phyloP scores from a whole-genome alignment of 2,888 invertebrate genomes.

The Rapana venosa region DNA sequence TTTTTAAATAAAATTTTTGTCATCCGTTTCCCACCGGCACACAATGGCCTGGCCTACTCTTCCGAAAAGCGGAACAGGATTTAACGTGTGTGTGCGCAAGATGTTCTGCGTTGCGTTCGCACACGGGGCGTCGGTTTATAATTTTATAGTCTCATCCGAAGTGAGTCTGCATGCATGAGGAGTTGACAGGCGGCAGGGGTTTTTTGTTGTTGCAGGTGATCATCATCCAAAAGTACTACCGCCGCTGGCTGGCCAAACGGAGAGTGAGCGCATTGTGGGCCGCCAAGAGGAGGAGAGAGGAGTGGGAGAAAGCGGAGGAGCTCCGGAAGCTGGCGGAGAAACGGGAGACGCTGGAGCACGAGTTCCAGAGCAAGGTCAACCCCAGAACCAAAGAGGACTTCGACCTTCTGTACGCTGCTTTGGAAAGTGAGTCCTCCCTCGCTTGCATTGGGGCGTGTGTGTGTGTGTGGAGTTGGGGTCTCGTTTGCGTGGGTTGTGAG shows the following conservation, averaged over 20 bases:
- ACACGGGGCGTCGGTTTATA: too few relatives aligned
- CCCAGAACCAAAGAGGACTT: conserved; percentile 78
- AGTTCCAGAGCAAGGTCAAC: conserved; percentile 77
- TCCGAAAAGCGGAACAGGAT: too few relatives aligned
- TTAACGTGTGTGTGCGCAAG: too few relatives aligned
- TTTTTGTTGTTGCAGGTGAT: too few relatives aligned
- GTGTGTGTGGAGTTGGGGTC: neutral
- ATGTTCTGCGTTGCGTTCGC: too few relatives aligned
- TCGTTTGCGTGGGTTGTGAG: neutral
- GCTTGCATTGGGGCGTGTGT: neutral
- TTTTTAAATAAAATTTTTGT: too few relatives aligned
- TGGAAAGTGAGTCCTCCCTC: conserved; percentile 73
- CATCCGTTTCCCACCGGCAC: too few relatives aligned
- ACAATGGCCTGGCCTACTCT: too few relatives aligned
- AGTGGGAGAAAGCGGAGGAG: conserved; percentile 70
- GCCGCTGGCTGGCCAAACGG: conserved; percentile 77
- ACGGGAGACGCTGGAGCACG: conserved; percentile 74
- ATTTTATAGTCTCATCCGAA: too few relatives aligned
- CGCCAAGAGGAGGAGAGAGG: conserved; percentile 68
- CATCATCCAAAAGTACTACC: conserved; percentile 77
- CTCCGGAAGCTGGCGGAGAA: conserved; percentile 74
- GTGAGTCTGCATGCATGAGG: neutral
- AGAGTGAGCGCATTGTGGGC: conserved; percentile 73
- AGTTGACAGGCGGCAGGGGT: neutral
- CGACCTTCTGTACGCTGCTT: conserved; percentile 77